These are phyloP conservation scores for Canis aureus DNA, from an alignment of 2,113 vertebrate genomes.

Conservation along the genomic window DNA sequence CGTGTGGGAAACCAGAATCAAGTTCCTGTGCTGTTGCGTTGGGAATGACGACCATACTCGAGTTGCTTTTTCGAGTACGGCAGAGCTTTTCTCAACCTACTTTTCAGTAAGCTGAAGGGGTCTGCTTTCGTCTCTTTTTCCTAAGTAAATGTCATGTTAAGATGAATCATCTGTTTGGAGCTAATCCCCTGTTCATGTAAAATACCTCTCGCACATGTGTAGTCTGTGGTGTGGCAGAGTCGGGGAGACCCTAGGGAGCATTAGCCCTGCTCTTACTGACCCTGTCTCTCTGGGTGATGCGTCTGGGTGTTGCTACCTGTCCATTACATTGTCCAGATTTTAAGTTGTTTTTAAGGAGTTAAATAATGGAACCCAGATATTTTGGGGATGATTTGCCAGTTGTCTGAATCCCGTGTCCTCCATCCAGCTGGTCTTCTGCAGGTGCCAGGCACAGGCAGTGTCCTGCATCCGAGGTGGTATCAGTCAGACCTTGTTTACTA, in stretches of 20 bases:
- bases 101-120: slow-evolving; percentile 91
- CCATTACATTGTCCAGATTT: neutral
- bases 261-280: neutral
- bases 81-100: slow-evolving; percentile 93
- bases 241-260: fast-evolving
- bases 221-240: neutral
- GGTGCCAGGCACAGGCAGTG: no score
- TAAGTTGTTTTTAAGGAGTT: neutral
- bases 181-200: neutral
- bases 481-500: neutral
- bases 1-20: slow-evolving; percentile 95
- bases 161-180: neutral
- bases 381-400: neutral
- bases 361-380: neutral
- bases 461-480: neutral
- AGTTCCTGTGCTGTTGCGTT: slow-evolving; percentile 95
- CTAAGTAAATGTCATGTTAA: neutral
- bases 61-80: slow-evolving; percentile 94
- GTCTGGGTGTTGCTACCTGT: no score
- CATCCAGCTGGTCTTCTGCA: neutral
- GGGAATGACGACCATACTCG: slow-evolving; percentile 93
- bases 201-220: no score
- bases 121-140: neutral
- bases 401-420: neutral
- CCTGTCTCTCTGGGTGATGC: fast-evolving